Evolutionary conservation across 2,113 vertebrate species (phyloP).

Genomic region (Strigops habroptila): DNA sequence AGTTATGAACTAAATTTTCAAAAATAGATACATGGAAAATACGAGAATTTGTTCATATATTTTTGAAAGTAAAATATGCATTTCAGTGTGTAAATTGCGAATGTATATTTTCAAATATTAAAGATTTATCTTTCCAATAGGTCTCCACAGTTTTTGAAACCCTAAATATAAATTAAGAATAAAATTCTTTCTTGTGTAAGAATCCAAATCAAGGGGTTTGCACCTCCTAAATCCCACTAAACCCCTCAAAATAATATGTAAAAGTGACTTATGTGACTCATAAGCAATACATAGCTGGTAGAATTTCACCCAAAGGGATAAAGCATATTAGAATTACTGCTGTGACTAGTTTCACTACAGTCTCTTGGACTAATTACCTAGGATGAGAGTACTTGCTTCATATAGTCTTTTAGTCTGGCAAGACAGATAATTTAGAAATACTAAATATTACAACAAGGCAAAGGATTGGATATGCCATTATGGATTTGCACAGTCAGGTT

Average conservation of each 20-base stretch:
- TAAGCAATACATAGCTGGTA: not conserved
- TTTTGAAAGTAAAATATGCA: not conserved
- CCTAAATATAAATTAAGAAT: not conserved
- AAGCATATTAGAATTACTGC: not conserved
- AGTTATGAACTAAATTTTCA: not conserved
- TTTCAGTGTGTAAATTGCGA: not conserved
- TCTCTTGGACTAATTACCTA: not conserved
- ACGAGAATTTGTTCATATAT: not conserved
- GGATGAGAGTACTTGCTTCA: not conserved
- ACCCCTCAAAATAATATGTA: constrained; percentile 10
- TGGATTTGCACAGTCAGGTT: not conserved
- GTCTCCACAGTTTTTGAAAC: not conserved
- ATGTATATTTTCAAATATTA: not conserved
- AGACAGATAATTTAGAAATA: not conserved
- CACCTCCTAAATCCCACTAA: not conserved
- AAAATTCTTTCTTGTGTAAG: not conserved
- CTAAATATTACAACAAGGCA: not conserved
- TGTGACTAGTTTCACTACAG: not conserved
- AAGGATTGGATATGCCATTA: not conserved
- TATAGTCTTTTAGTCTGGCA: not conserved
- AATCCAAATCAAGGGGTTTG: not conserved
- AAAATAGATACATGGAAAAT: not conserved
- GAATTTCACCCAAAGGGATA: not conserved
- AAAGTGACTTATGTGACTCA: not conserved
- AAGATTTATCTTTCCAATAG: not conserved